Evolutionary conservation across 2,797 vertebrate species (phyloP).

Genomic region (Phaenicophaeus curvirostris): DNA sequence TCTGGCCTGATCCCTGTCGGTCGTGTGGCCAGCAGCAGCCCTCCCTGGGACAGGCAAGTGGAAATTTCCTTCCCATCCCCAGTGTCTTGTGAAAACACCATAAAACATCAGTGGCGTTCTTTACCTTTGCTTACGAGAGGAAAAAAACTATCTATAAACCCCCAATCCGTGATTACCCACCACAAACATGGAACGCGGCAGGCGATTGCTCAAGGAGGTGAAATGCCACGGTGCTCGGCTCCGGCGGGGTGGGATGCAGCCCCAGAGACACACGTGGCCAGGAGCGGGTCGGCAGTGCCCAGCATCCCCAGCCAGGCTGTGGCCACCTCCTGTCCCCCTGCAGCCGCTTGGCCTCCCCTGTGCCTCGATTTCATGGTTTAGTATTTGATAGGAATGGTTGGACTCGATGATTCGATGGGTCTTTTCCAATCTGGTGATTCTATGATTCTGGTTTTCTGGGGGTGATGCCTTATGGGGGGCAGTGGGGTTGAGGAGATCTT

Average conservation of each 20-base stretch:
- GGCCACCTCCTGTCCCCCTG: rapidly evolving
- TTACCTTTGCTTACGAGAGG: background rate
- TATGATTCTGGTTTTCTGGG: background rate
- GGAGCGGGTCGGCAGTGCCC: rapidly evolving
- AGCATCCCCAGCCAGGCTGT: background rate
- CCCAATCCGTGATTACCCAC: background rate
- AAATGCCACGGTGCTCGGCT: background rate
- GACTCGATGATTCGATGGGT: too few species aligned
- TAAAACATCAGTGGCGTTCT: constrained; percentile 43
- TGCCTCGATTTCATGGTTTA: too few species aligned
- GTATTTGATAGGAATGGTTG: too few species aligned
- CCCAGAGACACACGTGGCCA: rapidly evolving
- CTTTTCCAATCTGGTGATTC: too few species aligned
- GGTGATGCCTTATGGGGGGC: background rate
- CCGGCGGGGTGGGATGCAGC: background rate
- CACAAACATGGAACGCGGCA: background rate
- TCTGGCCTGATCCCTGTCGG: background rate
- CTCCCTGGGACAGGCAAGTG: constrained; percentile 23
- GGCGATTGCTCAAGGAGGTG: constrained; percentile 25
- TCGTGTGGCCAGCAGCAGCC: background rate
- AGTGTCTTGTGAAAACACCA: constrained; percentile 56
- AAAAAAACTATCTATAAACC: background rate
- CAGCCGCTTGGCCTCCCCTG: background rate
- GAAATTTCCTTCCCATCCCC: constrained; percentile 69
- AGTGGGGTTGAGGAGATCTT: background rate